Base-by-base conservation (phyloP, 2,113 vertebrate species). In the Vulpes lagopus region DNA sequence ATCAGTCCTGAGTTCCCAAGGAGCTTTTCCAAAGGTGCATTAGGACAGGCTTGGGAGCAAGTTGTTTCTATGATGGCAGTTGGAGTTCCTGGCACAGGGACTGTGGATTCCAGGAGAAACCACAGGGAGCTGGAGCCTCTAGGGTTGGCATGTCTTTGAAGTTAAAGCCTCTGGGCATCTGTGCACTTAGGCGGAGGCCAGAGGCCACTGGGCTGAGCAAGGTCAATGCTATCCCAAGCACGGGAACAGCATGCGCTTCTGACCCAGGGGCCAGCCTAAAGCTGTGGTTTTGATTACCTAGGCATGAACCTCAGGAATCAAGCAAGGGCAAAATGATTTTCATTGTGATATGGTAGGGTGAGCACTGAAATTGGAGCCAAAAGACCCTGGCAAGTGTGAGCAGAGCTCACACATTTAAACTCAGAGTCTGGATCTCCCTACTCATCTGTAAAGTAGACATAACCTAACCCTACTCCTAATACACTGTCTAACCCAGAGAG, bases 81-180 rank as follows among this genome's bases (percentile, higher is more conserved):
- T 86, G 87, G 55, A 95, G 95, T 78, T 96, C 25, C 96, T 98
- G 97, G 97, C 97, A 96, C 88, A 35, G 89, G 25, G 69, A 94
- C 19, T 76, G 67, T 62, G 57, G 96, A 97, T 98, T 97, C 95
- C 97, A 90, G 96, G 76, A 91, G 89, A 88, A 97, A 87, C 95
- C 94, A 49, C 60, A 49, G 96, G 89, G 51, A 62, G 20, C 81
- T 76, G 76, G 92, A 88, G 83, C 59, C 81, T 94, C 71, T 65
- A 25, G 27, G 38, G 64, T 87, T 94, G 96, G 94, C 62, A 96
- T 96, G 92, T 91, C 97, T 97, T 97, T 98, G 96, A 97, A 98
- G 94, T 95, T 96, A 93, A 97, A 97, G 88, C 90, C 84, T 55
- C 64, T 55, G 84, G 95, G 65, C 95, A 97, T 95, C 82, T 96